Percentiles rank a stretch among this genome's conserved stretches.
These are phyloP conservation scores for Lordiphosa fenestrarum DNA, from an alignment of 2,888 invertebrate genomes.

Conservation along the genomic window DNA sequence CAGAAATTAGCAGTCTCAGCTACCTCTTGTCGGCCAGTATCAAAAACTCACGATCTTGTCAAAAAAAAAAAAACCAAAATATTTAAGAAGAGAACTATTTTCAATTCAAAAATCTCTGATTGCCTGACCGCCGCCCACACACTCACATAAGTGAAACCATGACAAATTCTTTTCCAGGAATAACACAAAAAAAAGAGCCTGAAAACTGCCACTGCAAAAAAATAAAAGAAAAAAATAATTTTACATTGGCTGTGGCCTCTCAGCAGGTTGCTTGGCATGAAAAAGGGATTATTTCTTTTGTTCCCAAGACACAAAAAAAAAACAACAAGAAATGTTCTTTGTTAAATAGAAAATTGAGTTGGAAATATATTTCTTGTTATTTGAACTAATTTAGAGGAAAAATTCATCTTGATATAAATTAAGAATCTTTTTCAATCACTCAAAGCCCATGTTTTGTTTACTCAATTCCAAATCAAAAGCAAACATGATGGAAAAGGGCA, in stretches of 20 bases:
- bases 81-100: too few relatives aligned
- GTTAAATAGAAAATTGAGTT: constrained; percentile 6
- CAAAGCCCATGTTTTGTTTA: constrained; percentile 39
- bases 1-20: too few relatives aligned
- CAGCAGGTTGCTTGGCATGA: constrained; percentile 35
- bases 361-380: background rate
- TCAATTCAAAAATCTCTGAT: too few relatives aligned
- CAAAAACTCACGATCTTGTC: too few relatives aligned
- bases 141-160: constrained; percentile 13
- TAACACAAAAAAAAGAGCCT: constrained; percentile 19
- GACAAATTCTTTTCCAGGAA: constrained; percentile 26
- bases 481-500: constrained; percentile 15
- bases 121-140: background rate
- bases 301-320: background rate
- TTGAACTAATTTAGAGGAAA: constrained; percentile 1
- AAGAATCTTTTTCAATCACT: constrained; percentile 10
- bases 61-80: too few relatives aligned
- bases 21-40: too few relatives aligned
- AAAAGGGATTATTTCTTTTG: constrained; percentile 22
- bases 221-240: constrained; percentile 26
- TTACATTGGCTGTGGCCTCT: constrained; percentile 19
- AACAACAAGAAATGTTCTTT: constrained; percentile 1
- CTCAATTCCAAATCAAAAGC: constrained; percentile 27
- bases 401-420: background rate
- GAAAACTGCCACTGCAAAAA: constrained; percentile 19